phyloP scores from a whole-genome alignment of 2,797 vertebrate genomes.

The Syngnathus acus region DNA sequence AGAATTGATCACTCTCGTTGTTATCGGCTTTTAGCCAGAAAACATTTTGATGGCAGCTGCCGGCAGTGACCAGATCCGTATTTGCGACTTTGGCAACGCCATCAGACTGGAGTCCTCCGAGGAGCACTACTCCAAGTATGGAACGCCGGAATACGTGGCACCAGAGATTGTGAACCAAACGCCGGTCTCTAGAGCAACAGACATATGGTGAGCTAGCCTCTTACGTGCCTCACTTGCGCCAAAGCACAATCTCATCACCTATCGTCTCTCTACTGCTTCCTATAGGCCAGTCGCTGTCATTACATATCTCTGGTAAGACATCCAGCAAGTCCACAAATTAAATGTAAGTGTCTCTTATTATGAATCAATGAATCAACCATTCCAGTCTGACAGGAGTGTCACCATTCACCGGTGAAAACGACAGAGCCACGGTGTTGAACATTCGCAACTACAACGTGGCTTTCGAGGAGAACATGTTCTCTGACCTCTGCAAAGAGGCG shows the following conservation, averaged over 20 bases:
- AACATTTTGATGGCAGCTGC: slow-evolving; percentile 84
- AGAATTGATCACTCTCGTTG: neutral
- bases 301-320: slow-evolving; percentile 68
- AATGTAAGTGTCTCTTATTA: neutral
- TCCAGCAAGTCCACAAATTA: neutral
- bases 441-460: slow-evolving; percentile 92
- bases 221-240: slow-evolving; percentile 6
- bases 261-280: slow-evolving; percentile 22
- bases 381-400: slow-evolving; percentile 89
- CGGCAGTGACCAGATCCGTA: slow-evolving; percentile 79
- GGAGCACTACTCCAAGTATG: slow-evolving; percentile 84
- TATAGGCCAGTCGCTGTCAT: slow-evolving; percentile 65
- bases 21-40: slow-evolving; percentile 73
- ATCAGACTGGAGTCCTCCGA: slow-evolving; percentile 73
- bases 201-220: slow-evolving; percentile 81
- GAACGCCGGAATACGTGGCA: slow-evolving; percentile 89
- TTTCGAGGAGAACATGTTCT: slow-evolving; percentile 90
- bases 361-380: neutral
- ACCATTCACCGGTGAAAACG: slow-evolving; percentile 90
- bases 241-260: slow-evolving; percentile 3
- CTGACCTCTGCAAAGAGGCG: slow-evolving; percentile 84
- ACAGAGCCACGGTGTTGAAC: slow-evolving; percentile 83
- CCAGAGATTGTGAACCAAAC: slow-evolving; percentile 95
- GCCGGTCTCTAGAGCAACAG: slow-evolving; percentile 84
- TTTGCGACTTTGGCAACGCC: slow-evolving; percentile 91